Evolutionary conservation across 2,888 invertebrate genomes (phyloP).

Genomic region (Sarcophaga variegata): DNA sequence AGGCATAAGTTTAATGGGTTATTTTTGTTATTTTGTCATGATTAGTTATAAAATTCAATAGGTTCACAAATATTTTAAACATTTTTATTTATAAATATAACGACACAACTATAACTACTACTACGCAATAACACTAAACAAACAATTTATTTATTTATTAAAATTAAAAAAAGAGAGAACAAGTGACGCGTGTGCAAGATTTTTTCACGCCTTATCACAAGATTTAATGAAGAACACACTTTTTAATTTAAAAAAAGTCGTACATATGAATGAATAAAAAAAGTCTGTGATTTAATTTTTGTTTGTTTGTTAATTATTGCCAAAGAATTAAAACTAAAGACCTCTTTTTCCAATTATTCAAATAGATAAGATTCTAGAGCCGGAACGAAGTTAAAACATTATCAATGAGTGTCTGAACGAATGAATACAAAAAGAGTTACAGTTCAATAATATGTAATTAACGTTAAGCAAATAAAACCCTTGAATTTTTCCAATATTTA

Average conservation of each 20-base stretch:
- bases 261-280: constrained; percentile 4
- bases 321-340: constrained; percentile 4
- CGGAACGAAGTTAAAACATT: background rate
- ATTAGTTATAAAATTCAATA: too few relatives aligned
- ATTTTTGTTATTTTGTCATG: background rate
- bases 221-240: constrained; percentile 20
- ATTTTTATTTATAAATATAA: background rate
- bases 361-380: constrained; percentile 1
- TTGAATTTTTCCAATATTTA: too few relatives aligned
- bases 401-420: too few relatives aligned
- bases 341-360: background rate
- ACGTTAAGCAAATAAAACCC: too few relatives aligned
- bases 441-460: too few relatives aligned
- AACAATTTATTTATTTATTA: background rate
- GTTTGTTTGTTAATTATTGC: constrained; percentile 8
- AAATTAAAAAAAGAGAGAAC: background rate
- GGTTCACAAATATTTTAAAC: background rate
- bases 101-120: background rate
- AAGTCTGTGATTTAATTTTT: background rate
- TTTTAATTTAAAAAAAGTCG: background rate
- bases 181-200: constrained; percentile 7
- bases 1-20: background rate
- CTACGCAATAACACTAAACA: constrained; percentile 27
- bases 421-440: too few relatives aligned
- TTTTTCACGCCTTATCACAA: constrained; percentile 32